phyloP scores from a whole-genome alignment of 2,113 vertebrate genomes.

The Daphoenositta chrysoptera region DNA sequence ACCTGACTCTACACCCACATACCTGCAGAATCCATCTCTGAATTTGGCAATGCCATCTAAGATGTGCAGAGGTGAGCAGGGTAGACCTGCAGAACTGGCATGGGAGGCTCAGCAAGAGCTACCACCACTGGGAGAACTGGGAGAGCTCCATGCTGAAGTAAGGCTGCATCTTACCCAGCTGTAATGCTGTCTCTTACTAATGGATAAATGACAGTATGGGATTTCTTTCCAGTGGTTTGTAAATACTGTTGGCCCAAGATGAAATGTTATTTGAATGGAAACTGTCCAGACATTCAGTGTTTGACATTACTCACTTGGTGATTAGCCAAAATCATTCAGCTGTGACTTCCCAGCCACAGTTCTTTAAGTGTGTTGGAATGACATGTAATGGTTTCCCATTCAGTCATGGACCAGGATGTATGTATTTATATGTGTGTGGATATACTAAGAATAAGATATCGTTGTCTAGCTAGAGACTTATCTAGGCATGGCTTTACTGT shows the following conservation, averaged over 20 bases:
- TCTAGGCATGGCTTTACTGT: background rate
- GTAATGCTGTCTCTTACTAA: background rate
- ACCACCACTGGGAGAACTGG: background rate
- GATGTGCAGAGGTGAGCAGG: background rate
- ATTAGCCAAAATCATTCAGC: constrained; percentile 69
- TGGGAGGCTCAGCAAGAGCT: background rate
- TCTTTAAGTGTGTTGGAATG: constrained; percentile 33
- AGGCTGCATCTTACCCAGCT: background rate
- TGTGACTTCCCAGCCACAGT: constrained; percentile 49
- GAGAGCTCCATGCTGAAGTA: background rate
- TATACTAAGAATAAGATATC: background rate
- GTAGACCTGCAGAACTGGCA: background rate
- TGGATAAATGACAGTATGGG: constrained; percentile 10
- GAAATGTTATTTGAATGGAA: constrained; percentile 67
- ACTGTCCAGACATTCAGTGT: constrained; percentile 66
- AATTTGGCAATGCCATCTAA: background rate
- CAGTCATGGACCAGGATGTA: background rate
- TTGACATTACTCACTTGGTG: constrained; percentile 72
- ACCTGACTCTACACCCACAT: background rate
- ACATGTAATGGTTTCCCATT: background rate
- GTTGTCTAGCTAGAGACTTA: background rate
- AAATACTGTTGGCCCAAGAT: constrained; percentile 53
- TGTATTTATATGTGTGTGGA: background rate
- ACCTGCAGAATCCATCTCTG: background rate
- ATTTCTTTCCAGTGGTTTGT: constrained; percentile 46